These are phyloP conservation scores for Xylophagus ater DNA, from an alignment of 2,888 invertebrate genomes.

Conservation along the genomic window DNA sequence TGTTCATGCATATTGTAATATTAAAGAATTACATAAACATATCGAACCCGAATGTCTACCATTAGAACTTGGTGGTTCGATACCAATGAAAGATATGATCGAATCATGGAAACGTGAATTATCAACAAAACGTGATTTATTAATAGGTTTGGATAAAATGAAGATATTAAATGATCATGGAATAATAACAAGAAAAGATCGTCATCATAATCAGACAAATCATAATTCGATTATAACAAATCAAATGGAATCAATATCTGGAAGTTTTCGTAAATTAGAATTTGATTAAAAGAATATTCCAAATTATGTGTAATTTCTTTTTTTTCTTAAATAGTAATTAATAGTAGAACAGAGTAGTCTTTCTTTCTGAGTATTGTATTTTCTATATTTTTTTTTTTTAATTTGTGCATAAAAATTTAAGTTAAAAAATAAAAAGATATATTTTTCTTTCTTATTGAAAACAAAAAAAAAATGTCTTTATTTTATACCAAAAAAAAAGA, in stretches of 20 bases:
- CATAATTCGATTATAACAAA: constrained; percentile 20
- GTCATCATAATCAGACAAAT: constrained; percentile 31
- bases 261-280: constrained; percentile 59
- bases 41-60: constrained; percentile 56
- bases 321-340: too few species aligned
- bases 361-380: too few species aligned
- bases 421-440: too few species aligned
- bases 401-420: too few species aligned
- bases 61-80: constrained; percentile 57
- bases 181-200: constrained; percentile 37
- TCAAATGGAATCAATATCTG: constrained; percentile 39
- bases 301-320: too few species aligned
- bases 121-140: constrained; percentile 44
- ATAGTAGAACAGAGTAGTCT: too few species aligned
- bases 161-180: constrained; percentile 52
- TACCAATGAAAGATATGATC: constrained; percentile 61
- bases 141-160: constrained; percentile 53
- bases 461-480: too few species aligned
- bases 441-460: too few species aligned
- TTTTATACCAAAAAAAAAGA: neutral
- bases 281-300: too few species aligned
- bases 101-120: constrained; percentile 54
- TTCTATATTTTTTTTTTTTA: too few species aligned
- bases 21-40: constrained; percentile 47
- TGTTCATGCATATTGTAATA: constrained; percentile 48